Evolutionary conservation across 1,140 invertebrate species (phyloP).

Genomic region (Drosophila ohnishii): DNA sequence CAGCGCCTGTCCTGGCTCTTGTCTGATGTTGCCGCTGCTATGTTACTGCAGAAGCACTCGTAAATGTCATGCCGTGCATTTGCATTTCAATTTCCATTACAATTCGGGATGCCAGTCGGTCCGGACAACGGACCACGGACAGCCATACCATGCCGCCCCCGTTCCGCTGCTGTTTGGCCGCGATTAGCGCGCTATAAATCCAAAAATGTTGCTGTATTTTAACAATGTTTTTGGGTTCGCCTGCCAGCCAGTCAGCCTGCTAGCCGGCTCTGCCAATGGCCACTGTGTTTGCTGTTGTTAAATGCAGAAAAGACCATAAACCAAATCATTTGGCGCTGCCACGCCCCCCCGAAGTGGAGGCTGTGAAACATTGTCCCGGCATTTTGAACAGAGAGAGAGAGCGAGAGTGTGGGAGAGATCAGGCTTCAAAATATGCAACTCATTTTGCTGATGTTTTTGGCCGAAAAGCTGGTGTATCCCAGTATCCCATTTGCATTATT

Average conservation of each 20-base stretch:
- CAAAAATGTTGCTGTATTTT: constrained; percentile 79
- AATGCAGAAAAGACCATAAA: constrained; percentile 75
- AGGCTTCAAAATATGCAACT: constrained; percentile 68
- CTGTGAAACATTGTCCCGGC: constrained; percentile 47
- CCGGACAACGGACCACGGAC: background rate
- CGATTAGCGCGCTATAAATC: constrained; percentile 80
- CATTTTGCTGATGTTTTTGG: constrained; percentile 50
- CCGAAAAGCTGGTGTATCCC: constrained; percentile 13
- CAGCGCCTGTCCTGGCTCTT: constrained; percentile 48
- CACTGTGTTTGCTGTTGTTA: constrained; percentile 59
- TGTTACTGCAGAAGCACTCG: constrained; percentile 55
- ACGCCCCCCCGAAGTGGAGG: constrained; percentile 56
- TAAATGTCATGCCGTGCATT: constrained; percentile 77
- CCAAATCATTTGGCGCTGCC: constrained; percentile 67
- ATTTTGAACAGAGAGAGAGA: background rate
- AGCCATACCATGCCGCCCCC: constrained; percentile 12
- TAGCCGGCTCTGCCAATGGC: constrained; percentile 32
- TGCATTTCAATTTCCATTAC: constrained; percentile 82
- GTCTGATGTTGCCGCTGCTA: constrained; percentile 37
- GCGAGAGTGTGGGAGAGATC: constrained; percentile 11
- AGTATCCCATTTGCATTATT: constrained; percentile 67
- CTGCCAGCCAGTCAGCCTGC: constrained; percentile 45
- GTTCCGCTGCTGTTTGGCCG: constrained; percentile 62
- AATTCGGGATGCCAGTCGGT: constrained; percentile 57
- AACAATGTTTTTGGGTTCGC: constrained; percentile 71